Base-by-base conservation (phyloP, 2,113 vertebrate genomes). In the Polypterus bichir region DNA sequence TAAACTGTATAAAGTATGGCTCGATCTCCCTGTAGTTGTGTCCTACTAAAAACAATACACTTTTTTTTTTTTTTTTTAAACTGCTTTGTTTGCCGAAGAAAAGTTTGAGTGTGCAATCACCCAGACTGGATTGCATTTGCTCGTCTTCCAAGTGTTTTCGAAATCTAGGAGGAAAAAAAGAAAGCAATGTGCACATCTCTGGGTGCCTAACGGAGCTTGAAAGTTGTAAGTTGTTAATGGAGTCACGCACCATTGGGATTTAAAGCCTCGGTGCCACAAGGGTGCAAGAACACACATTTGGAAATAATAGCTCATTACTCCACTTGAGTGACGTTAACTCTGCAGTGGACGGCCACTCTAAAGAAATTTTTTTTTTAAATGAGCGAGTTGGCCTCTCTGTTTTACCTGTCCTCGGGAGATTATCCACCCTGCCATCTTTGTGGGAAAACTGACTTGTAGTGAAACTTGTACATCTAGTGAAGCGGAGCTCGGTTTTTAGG, bases 231-330 rank as follows among this genome's bases (percentile, higher is more conserved):
- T 59, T 66, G 72, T 51, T 79, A 71, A 69, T 71, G 69, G 71
- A 71, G 53, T 72, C 61, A 1, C 44, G 55, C 56, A 69, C 68
- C 67, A 54, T 7, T 64, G 73, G 67, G 59, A 46, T 69, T 62
- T 55, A 68, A 65, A 59, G 70, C 65, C 66, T 57, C 62, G 64
- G 63, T 71, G 48, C 62, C 70, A 65, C 58, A 61, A 62, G 47
- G 66, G 63, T 72, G 76, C 68, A 47, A 71, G 65, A 73, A 70
- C 60, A 54, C 61, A 62, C 64, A 0, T 62, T 73, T 70, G 59
- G 73, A 60, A 69, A 64, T 65, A 73, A 75, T 72, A 60, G 65
- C 6, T 62, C 70, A 79, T 73, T 48, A 66, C 69, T 76, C 72
- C 54, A 58, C 68, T 63, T 70, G 0, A 0, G 4, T 71, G 76